Evolutionary conservation across 1,140 invertebrate genomes (phyloP), one percentile per base, ranked within the genome.

Genomic region (Zophobas morio): DNA sequence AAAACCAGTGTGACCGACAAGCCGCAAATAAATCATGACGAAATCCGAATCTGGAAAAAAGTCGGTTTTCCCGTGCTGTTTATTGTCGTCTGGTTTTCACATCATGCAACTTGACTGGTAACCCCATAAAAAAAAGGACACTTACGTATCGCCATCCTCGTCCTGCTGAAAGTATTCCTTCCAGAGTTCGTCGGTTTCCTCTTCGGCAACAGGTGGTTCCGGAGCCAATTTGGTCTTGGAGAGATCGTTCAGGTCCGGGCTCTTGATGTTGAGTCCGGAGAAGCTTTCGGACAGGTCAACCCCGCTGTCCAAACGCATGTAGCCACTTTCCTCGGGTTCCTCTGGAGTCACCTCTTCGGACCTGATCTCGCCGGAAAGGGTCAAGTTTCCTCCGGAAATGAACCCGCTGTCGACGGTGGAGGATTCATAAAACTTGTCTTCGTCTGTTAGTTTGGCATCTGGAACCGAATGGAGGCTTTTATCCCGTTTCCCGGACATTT

Each of bases 71-170:
- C 49, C 49, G 2, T 2, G 20, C 6, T 20, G n/a, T n/a, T 51
- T 20, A 51, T 2, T n/a, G 49, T 20, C 6, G 49, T 51, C 20
- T 51, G 2, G 49, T 51, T 20, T 2, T 2, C 2, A 2, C 49
- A 2, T 5, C 6, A 5, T 4, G n/a, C 46, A 70, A 5, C 37
- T 8, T 36, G 51, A 54, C 47, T 34, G 5, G 1, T 47, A 34
- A 47, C 66, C 51, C 35, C 39, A 5, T 35, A 54, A 37, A 74
- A 74, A 35, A 2, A 37, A 35, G 8, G 34, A 75, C 8, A 92
- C 92, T 92, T 88, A 93, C 91, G 92, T 93, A 83, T 94, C 92
- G 53, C 93, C 93, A 79, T 93, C 92, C 74, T 92, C 90, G 82
- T 93, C 91, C 80, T 91, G 91, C 75, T 88, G 85, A 82, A 90